Evolutionary conservation across 2,797 vertebrate species (phyloP), one percentile per base, ranked within the genome.

Genomic region (Anabas testudineus): DNA sequence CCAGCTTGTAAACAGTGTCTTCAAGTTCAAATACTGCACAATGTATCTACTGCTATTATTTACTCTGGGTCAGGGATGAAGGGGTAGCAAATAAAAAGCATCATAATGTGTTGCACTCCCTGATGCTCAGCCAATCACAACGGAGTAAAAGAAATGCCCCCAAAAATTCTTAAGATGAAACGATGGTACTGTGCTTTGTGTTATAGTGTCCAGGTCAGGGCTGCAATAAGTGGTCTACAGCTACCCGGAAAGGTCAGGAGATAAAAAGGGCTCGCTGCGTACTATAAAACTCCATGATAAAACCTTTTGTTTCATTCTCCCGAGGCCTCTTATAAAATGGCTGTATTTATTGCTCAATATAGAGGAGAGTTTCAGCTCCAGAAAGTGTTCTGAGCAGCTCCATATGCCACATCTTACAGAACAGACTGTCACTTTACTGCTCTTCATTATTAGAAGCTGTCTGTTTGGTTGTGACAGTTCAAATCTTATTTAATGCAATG

Each of bases 1-100:
- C n/a, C 63, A 59, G 67, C 49, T 37, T 66, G 80, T 70, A 88
- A 88, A 91, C 82, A 80, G 46, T 42, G 60, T 71, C 69, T 72
- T 83, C 34, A 75, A 66, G 71, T 55, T 39, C 65, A 76, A 78
- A 77, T 57, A 32, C 42, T 0, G 30, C 5, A 46, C 45, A 61
- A 62, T 54, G 47, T 34, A 37, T 67, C 7, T 9, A 45, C 36
- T 32, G 43, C 32, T 43, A 53, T 43, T 70, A 60, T 74, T 82
- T 71, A 67, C 71, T 80, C 56, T 45, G 15, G 34, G 63, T 80
- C 68, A 55, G 53, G 62, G 69, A 81, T 85, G 56, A 82, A 68
- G 55, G 74, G 51, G 54, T 37, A 52, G 45, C 55, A 63, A 77
- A 82, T 49, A 55, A 59, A 67, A 65, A 55, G 39, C 39, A 51